Percentiles rank a stretch among this genome's conserved stretches.
Evolutionary conservation across 2,888 invertebrate genomes (phyloP).

Genomic region (Ophion ellenae): DNA sequence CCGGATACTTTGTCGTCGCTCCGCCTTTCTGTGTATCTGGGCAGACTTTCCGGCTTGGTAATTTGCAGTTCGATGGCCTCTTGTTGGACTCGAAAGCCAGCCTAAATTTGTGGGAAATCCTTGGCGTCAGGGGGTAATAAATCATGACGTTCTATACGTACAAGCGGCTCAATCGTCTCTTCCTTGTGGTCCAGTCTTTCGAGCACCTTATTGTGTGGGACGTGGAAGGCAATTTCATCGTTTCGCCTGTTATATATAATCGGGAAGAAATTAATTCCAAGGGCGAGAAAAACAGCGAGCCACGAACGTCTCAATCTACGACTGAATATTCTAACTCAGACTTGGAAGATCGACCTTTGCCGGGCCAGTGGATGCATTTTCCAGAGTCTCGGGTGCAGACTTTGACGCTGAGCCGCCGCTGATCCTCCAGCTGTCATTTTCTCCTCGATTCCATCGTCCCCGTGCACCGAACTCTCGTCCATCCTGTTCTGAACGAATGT

Average conservation of each 20-base stretch:
- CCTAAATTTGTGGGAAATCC: constrained; percentile 79
- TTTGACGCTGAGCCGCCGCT: constrained; percentile 20
- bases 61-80: constrained; percentile 82
- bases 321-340: neutral
- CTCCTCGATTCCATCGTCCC: neutral
- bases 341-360: constrained; percentile 30
- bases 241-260: constrained; percentile 65
- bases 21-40: constrained; percentile 36
- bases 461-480: neutral
- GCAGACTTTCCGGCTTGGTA: constrained; percentile 70
- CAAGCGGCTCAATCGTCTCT: constrained; percentile 86
- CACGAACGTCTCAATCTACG: too few relatives aligned
- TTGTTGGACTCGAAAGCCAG: constrained; percentile 85
- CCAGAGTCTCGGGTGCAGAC: constrained; percentile 48
- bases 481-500: neutral
- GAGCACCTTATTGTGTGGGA: constrained; percentile 87
- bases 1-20: neutral
- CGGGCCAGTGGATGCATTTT: constrained; percentile 49
- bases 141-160: constrained; percentile 76
- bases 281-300: neutral
- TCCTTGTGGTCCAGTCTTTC: constrained; percentile 87
- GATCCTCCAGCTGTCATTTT: neutral
- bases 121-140: neutral
- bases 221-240: constrained; percentile 85
- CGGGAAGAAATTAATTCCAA: neutral